Evolutionary conservation across 2,888 invertebrate species (phyloP), one percentile per base, ranked within the genome.

Genomic region (Agrenia bidenticulata): DNA sequence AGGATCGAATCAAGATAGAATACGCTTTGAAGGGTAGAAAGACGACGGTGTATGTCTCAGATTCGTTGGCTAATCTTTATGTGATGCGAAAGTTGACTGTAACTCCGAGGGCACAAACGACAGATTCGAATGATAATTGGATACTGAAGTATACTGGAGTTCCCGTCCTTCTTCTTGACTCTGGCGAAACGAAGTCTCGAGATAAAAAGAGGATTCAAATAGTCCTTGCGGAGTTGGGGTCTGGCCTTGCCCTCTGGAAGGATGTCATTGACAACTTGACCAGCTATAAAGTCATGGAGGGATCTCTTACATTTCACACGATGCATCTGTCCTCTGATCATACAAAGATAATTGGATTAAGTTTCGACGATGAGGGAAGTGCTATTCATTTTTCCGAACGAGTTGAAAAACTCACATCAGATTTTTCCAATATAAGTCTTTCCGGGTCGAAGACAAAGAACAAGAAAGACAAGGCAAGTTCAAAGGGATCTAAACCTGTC

Each of bases 181-280:
- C 85, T 49, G 92, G 91, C 0, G 88, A 88, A 77, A 88, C 89
- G 13, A 82, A 87, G 62, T 85, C 88, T 21, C 81, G 89, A 64
- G 83, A 85, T 68, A 85, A 87, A 76, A 83, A 88, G 32, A 84
- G 86, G 24, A 85, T 90, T 13, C 86, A 88, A 71, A 84, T 90
- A 45, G 83, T 89, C 2, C 79, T 90, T 58, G 89, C 89, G 1
- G 90, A 90, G 79, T 84, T 88, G 37, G 90, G 91, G 17, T 89
- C 90, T 1, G 89, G 89, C 63, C 90, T 92, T 80, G 87, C 88
- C 63, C 80, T 92, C 23, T 92, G 91, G 91, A 85, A 85, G 73
- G 91, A 92, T 80, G 86, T 86, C 56, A 88, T 92, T 74, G 90
- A 90, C 80, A 89, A 90, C 78, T 81, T 90, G 70, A 88, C 88